Percentiles rank a stretch among this genome's conserved stretches.
These are phyloP conservation scores for Manacus vitellinus DNA, from an alignment of 2,113 vertebrate genomes.

Conservation along the genomic window DNA sequence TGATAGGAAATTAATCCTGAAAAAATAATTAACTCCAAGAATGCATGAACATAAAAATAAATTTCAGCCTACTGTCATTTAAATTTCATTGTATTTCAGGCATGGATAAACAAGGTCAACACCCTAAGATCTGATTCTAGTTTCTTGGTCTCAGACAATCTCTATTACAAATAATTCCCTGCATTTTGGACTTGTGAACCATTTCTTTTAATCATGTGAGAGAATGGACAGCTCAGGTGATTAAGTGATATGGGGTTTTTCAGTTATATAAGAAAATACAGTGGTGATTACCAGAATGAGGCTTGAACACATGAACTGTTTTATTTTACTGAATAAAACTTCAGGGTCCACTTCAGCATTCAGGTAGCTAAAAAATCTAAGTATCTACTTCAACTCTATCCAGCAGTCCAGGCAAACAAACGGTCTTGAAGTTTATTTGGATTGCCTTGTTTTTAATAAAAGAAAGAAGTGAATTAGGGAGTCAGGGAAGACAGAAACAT, in stretches of 20 bases:
- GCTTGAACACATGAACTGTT: neutral
- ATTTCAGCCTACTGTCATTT: neutral
- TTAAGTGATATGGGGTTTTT: neutral
- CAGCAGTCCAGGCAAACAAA: neutral
- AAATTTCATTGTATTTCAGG: neutral
- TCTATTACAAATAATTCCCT: neutral
- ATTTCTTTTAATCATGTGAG: neutral
- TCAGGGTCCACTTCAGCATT: neutral
- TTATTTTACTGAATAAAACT: neutral
- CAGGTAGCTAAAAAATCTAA: neutral
- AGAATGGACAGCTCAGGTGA: neutral
- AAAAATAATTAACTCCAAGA: neutral
- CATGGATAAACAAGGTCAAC: neutral
- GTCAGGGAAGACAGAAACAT: neutral
- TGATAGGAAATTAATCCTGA: neutral
- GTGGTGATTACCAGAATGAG: neutral
- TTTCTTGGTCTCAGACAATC: neutral
- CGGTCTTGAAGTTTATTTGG: neutral
- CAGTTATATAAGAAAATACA: neutral
- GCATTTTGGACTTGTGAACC: neutral
- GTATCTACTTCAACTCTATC: neutral
- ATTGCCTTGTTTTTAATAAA: neutral
- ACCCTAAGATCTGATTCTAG: neutral
- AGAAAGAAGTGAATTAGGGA: neutral
- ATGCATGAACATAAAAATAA: neutral